Conservation (phyloP, 2,797 vertebrate species). For the Todus mexicanus region DNA sequence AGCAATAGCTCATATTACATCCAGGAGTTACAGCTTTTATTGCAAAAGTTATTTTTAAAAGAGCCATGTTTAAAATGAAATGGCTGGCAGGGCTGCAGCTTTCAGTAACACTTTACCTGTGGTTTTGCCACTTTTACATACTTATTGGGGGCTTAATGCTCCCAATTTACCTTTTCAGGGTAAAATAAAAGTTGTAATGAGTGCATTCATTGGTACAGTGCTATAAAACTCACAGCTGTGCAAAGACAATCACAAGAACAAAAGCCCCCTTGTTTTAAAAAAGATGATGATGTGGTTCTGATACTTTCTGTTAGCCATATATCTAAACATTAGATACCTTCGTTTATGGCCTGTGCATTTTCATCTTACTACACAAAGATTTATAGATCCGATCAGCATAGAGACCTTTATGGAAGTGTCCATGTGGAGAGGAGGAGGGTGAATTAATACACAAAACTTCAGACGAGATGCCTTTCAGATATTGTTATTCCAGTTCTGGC, state of each 20-base stretch:
- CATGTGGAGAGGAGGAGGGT: background rate
- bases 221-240: conserved; percentile 66
- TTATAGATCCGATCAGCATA: background rate
- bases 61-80: conserved; percentile 40
- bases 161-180: conserved; percentile 34
- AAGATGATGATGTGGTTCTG: conserved; percentile 53
- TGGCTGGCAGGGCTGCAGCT: conserved; percentile 3
- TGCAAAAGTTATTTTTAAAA: conserved; percentile 58
- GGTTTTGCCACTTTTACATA: conserved; percentile 54
- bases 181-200: conserved; percentile 40
- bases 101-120: conserved; percentile 43
- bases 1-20: conserved; percentile 51
- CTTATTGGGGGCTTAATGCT: conserved; percentile 20
- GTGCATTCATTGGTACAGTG: conserved; percentile 18
- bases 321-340: conserved; percentile 34
- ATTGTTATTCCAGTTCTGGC: conserved; percentile 1
- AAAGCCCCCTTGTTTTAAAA: conserved; percentile 44
- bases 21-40: conserved; percentile 45
- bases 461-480: background rate
- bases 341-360: background rate
- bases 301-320: conserved; percentile 40
- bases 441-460: conserved; percentile 17
- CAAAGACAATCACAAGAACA: conserved; percentile 61
- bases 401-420: background rate
- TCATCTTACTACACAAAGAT: conserved; percentile 2